Evolutionary conservation across 2,888 invertebrate genomes (phyloP).

Genomic region (Camponotus fellah): DNA sequence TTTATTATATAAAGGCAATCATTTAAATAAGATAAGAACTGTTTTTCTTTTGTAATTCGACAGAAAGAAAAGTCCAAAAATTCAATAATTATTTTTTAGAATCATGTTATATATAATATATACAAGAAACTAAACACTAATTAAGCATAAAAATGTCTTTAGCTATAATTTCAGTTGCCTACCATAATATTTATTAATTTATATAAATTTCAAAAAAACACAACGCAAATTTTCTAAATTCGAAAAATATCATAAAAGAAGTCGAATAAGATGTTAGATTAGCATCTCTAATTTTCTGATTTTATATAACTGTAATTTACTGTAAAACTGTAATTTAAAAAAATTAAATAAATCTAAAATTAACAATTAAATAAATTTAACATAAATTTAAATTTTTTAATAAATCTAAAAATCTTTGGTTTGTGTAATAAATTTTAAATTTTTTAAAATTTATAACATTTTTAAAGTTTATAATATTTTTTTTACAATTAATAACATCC

Average conservation of each 20-base stretch:
- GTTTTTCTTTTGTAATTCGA: background rate
- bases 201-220: background rate
- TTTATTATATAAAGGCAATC: background rate
- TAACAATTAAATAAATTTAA: no score
- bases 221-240: background rate
- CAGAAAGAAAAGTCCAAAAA: background rate
- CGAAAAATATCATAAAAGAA: background rate
- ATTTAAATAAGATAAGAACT: background rate
- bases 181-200: background rate
- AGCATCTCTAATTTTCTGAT: background rate
- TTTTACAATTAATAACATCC: no score
- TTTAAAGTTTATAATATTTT: no score
- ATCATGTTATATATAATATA: background rate
- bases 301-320: background rate
- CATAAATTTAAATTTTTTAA: no score
- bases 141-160: background rate
- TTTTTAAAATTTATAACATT: no score
- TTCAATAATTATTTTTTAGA: background rate
- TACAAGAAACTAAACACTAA: background rate
- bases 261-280: background rate
- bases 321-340: background rate
- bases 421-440: no score
- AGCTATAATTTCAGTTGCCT: background rate
- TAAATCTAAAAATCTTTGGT: no score
- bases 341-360: background rate